Evolutionary conservation across 2,113 vertebrate species (phyloP).

Genomic region (Corythoichthys haematopterus): DNA sequence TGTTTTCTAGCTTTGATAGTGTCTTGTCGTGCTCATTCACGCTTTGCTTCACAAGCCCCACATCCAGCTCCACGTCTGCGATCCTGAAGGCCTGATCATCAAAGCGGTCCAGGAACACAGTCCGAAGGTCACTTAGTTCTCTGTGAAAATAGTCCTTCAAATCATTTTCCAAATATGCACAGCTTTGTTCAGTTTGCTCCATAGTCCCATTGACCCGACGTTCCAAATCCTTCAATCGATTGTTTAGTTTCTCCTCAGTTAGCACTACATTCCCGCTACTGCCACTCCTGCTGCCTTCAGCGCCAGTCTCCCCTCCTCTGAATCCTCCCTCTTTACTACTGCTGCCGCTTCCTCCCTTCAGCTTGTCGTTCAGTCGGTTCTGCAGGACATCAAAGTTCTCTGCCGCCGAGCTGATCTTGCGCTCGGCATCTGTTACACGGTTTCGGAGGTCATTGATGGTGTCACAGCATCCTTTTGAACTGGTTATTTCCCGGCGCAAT

Average conservation of each 20-base stretch:
- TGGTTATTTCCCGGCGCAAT: constrained; percentile 60
- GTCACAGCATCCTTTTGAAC: constrained; percentile 66
- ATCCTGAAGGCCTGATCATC: constrained; percentile 65
- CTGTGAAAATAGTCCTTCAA: constrained; percentile 63
- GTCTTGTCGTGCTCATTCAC: constrained; percentile 49
- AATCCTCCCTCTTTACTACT: background rate
- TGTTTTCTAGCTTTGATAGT: constrained; percentile 56
- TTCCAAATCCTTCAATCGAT: constrained; percentile 74
- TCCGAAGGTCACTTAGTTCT: constrained; percentile 58
- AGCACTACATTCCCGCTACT: background rate
- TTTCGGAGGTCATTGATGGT: constrained; percentile 54
- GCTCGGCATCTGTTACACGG: constrained; percentile 71
- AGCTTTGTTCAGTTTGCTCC: constrained; percentile 60
- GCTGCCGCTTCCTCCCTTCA: constrained; percentile 25
- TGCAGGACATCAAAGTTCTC: constrained; percentile 66
- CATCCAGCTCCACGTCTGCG: constrained; percentile 65
- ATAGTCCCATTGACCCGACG: constrained; percentile 72
- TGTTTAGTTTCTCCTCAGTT: constrained; percentile 56
- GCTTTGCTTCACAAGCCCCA: constrained; percentile 61
- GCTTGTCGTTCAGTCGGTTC: constrained; percentile 61
- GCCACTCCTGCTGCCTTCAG: background rate
- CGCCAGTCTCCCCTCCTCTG: constrained; percentile 12
- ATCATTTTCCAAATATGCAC: constrained; percentile 54
- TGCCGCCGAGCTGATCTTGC: constrained; percentile 65
- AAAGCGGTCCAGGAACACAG: constrained; percentile 63